These are phyloP conservation scores for Rhegmatorhina hoffmannsi DNA, from an alignment of 2,113 vertebrate genomes.

Conservation along the genomic window DNA sequence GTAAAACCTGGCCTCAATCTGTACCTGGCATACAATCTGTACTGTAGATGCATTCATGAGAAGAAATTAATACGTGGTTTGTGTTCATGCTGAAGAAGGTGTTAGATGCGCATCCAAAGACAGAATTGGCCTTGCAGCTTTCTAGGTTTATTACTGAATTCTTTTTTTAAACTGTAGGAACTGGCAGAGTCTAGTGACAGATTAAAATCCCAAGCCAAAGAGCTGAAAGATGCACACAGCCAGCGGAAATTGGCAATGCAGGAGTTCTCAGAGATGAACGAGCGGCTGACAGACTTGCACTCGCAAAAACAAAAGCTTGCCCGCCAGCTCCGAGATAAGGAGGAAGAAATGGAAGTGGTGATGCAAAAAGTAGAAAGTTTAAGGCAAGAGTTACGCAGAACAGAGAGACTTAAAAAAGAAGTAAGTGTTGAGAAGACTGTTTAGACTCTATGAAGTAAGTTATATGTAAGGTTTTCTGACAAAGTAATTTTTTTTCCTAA, in stretches of 20 bases:
- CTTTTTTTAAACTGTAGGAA: conserved; percentile 83
- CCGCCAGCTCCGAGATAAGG: conserved; percentile 95
- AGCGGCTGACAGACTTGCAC: conserved; percentile 91
- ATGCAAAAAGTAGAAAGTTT: conserved; percentile 92
- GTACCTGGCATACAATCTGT: neutral
- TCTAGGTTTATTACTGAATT: conserved; percentile 75
- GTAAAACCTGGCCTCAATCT: neutral
- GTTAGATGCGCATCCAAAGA: conserved; percentile 26
- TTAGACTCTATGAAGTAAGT: conserved; percentile 43
- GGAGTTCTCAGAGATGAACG: conserved; percentile 97
- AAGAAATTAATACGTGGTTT: conserved; percentile 34
- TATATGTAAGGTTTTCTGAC: conserved; percentile 45
- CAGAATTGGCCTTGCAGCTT: conserved; percentile 53
- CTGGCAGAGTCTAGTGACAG: conserved; percentile 87
- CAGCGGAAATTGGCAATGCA: conserved; percentile 96
- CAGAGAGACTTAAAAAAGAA: conserved; percentile 95
- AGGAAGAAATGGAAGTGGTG: conserved; percentile 94
- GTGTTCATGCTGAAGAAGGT: neutral
- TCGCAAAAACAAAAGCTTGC: conserved; percentile 93
- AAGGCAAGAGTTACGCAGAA: conserved; percentile 93
- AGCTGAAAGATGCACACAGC: conserved; percentile 96
- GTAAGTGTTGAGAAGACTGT: conserved; percentile 80
- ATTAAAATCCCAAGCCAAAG: conserved; percentile 94
- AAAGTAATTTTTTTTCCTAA: neutral
- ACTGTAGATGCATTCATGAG: neutral